phyloP scores from a whole-genome alignment of 2,113 vertebrate genomes.

The Pogona vitticeps region DNA sequence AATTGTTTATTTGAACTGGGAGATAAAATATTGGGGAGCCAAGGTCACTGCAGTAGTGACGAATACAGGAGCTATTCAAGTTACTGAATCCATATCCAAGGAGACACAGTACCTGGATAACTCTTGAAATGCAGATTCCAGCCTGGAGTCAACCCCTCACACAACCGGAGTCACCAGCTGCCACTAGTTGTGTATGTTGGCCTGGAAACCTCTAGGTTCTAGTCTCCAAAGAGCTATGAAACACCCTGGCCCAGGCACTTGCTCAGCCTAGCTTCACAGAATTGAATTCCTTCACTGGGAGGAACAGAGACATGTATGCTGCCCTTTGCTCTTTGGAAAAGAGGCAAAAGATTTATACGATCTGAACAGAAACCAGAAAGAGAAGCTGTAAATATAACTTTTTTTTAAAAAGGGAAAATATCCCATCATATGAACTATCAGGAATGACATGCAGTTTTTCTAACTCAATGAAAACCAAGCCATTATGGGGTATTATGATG shows the following conservation, averaged over 20 bases:
- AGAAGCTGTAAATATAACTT: too few species aligned
- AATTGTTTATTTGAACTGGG: background rate
- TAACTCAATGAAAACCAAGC: background rate
- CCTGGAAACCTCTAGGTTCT: background rate
- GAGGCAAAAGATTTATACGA: too few species aligned
- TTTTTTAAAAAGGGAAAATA: background rate
- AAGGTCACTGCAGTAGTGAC: background rate
- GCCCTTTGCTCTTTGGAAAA: too few species aligned
- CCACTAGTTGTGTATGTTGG: background rate
- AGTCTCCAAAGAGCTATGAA: too few species aligned
- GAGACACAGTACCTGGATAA: too few species aligned
- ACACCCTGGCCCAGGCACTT: background rate
- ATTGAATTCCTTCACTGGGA: background rate
- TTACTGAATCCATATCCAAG: too few species aligned
- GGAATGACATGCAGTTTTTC: background rate
- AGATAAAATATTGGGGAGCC: background rate
- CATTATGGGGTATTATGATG: background rate
- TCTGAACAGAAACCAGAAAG: too few species aligned
- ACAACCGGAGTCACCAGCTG: too few species aligned
- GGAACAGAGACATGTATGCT: background rate
- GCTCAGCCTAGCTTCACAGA: background rate
- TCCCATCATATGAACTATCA: background rate
- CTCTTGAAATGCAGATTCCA: too few species aligned
- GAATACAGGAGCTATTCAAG: too few species aligned
- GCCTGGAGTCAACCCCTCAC: too few species aligned